A percentile compares a stretch with the other conserved stretches of the same genome.
Evolutionary conservation across 2,113 vertebrate genomes (phyloP).

Genomic region (Chloebia gouldiae): DNA sequence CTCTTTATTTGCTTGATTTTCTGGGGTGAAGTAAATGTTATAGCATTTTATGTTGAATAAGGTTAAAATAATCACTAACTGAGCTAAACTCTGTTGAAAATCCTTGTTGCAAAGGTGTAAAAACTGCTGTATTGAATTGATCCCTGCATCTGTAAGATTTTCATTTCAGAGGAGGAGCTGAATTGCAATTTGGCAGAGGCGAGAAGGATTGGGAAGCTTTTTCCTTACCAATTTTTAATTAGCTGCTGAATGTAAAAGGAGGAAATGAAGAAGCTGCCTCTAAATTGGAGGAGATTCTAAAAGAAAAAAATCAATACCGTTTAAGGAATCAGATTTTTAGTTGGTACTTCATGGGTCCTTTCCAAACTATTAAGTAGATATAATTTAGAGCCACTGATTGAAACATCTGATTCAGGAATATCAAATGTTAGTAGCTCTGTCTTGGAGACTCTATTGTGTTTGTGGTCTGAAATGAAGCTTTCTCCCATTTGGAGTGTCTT

Average conservation of each 20-base stretch:
- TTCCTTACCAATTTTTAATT: slow-evolving; percentile 39
- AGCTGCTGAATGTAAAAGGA: slow-evolving; percentile 24
- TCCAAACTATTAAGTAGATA: slow-evolving; percentile 51
- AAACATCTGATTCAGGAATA: slow-evolving; percentile 17
- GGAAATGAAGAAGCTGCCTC: slow-evolving; percentile 35
- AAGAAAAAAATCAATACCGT: slow-evolving; percentile 44
- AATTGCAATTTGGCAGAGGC: background rate
- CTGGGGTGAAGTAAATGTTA: background rate
- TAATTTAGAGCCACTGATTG: slow-evolving; percentile 13
- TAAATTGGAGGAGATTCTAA: slow-evolving; percentile 50
- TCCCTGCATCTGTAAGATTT: background rate
- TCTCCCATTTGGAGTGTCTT: background rate
- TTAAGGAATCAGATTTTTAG: slow-evolving; percentile 60
- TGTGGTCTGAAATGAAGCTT: background rate
- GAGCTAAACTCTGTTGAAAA: background rate
- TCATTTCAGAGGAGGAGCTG: background rate
- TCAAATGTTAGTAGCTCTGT: background rate
- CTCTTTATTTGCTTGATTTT: background rate
- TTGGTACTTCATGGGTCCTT: slow-evolving; percentile 15
- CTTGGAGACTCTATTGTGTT: background rate
- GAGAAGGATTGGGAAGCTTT: background rate
- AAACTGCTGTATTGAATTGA: background rate
- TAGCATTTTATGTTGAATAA: background rate
- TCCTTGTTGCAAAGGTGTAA: background rate
- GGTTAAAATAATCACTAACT: background rate